Evolutionary conservation across 2,888 invertebrate genomes (phyloP).

Genomic region (Chesias legatella): DNA sequence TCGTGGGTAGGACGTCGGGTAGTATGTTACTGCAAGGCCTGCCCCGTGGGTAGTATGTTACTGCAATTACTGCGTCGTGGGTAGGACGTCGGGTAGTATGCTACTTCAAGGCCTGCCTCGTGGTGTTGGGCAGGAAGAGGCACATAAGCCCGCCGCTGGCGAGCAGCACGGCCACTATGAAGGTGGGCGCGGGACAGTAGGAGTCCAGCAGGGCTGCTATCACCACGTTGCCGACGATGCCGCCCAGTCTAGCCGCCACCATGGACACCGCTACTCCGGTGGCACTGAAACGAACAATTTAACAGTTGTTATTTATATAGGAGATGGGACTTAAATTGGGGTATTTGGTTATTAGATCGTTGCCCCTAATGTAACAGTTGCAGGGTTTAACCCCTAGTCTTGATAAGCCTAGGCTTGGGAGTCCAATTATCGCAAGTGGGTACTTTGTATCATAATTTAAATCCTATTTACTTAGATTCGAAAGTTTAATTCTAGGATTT

Average conservation of each 20-base stretch:
- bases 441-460: no score
- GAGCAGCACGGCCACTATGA: conserved; percentile 92
- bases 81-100: conserved; percentile 4
- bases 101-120: conserved; percentile 85
- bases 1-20: conserved; percentile 2
- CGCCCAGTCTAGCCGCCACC: conserved; percentile 93
- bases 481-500: no score
- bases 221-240: conserved; percentile 91
- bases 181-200: conserved; percentile 95
- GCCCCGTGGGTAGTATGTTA: no score
- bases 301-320: background rate
- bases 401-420: no score
- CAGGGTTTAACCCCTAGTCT: no score
- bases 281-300: conserved; percentile 79
- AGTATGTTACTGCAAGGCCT: conserved; percentile 77
- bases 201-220: conserved; percentile 93
- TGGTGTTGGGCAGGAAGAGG: conserved; percentile 93
- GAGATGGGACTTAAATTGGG: no score
- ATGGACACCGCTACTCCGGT: conserved; percentile 95
- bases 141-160: conserved; percentile 93
- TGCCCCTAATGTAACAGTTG: no score
- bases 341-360: no score
- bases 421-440: no score
- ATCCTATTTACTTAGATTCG: no score
- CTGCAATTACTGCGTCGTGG: conserved; percentile 12